Conservation (phyloP, 2,888 invertebrate species). For the Hetaerina titia region DNA sequence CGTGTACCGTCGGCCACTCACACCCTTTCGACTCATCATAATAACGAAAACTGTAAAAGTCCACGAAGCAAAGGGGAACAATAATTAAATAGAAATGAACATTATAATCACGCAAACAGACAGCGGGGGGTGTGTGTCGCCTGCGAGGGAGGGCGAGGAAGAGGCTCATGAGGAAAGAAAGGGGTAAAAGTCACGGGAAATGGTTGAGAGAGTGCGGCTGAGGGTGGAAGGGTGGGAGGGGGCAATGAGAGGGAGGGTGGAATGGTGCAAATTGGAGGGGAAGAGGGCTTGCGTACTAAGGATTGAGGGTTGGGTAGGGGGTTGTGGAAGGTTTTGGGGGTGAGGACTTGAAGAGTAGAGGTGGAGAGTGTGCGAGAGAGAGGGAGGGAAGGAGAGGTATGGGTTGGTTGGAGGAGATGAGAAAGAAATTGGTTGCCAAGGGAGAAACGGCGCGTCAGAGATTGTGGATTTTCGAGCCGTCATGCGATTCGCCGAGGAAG, state of each 20-base stretch:
- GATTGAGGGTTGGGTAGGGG: background rate
- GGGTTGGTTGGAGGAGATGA: conserved; percentile 43
- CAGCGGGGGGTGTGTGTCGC: background rate
- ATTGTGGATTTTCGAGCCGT: conserved; percentile 59
- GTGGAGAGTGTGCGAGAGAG: background rate
- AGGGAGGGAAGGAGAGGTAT: background rate
- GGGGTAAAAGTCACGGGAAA: conserved; percentile 15
- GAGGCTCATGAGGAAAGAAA: background rate
- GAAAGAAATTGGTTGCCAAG: conserved; percentile 65
- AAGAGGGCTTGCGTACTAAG: background rate
- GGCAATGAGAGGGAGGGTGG: background rate
- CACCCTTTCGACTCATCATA: background rate
- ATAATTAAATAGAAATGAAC: background rate
- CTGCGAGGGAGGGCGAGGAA: background rate
- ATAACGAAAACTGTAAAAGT: background rate
- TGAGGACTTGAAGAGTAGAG: background rate
- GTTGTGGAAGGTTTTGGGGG: background rate
- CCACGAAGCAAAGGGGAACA: background rate
- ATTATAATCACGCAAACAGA: background rate
- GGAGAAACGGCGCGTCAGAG: conserved; percentile 55
- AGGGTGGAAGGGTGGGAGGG: background rate
- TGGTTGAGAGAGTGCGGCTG: background rate
- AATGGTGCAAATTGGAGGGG: background rate
- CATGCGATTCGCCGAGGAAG: conserved; percentile 26
- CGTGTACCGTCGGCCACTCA: background rate